A percentile compares a stretch with the other conserved stretches of the same genome.
Conservation (phyloP, 2,888 invertebrate genomes). For the Dicyrtomina minuta region DNA sequence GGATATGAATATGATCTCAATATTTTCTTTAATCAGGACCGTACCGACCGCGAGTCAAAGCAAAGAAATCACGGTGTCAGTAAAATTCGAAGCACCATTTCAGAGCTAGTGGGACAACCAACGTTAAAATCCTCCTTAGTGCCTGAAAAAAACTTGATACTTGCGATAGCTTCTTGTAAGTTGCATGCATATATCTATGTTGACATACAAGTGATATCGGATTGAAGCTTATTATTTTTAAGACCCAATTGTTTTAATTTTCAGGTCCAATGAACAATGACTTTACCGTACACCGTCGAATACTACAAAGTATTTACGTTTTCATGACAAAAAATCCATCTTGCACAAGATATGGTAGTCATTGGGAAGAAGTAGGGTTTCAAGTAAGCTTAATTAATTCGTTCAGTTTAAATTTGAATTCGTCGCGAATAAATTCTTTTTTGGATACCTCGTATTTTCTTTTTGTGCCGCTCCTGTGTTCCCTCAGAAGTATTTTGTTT, state of each 20-base stretch:
- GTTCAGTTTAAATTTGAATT: too few relatives aligned
- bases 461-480: too few relatives aligned
- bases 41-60: slow-evolving; percentile 29
- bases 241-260: too few relatives aligned
- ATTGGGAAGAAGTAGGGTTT: slow-evolving; percentile 63
- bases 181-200: too few relatives aligned
- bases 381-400: slow-evolving; percentile 56
- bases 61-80: slow-evolving; percentile 41
- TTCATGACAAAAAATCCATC: slow-evolving; percentile 53
- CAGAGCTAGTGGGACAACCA: slow-evolving; percentile 48
- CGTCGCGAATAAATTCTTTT: too few relatives aligned
- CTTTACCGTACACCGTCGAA: slow-evolving; percentile 50
- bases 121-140: slow-evolving; percentile 44
- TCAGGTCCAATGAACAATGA: slow-evolving; percentile 53
- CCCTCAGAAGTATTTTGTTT: too few relatives aligned
- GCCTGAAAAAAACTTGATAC: slow-evolving; percentile 49
- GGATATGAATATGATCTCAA: too few relatives aligned
- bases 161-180: slow-evolving; percentile 52
- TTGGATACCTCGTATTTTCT: too few relatives aligned
- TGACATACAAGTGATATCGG: too few relatives aligned
- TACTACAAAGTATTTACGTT: slow-evolving; percentile 52
- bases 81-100: slow-evolving; percentile 44
- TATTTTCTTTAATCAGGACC: too few relatives aligned
- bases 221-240: too few relatives aligned
- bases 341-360: slow-evolving; percentile 59